These are phyloP conservation scores for Colletes latitarsis DNA, from an alignment of 1,140 invertebrate genomes.

Conservation along the genomic window DNA sequence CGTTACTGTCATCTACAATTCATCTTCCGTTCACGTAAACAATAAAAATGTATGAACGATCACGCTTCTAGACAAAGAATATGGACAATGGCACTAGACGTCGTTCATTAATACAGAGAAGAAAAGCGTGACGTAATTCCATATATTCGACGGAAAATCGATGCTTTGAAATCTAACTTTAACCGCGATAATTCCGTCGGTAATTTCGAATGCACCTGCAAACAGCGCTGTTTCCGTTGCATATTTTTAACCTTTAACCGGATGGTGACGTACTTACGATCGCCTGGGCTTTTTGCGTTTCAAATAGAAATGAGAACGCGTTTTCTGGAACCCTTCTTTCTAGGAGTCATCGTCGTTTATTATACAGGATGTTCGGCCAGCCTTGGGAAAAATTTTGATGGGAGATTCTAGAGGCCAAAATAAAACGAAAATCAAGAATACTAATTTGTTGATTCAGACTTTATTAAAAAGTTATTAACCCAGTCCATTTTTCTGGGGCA, in stretches of 20 bases:
- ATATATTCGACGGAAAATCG: conserved; percentile 43
- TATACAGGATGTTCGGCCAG: too few relatives aligned
- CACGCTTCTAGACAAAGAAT: neutral
- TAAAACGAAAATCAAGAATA: too few relatives aligned
- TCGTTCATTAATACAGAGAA: conserved; percentile 8
- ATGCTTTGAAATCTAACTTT: conserved; percentile 41
- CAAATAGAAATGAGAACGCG: neutral
- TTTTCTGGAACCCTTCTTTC: neutral
- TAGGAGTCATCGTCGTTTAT: too few relatives aligned
- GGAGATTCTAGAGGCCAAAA: too few relatives aligned
- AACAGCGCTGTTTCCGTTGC: conserved; percentile 16
- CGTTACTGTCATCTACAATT: too few relatives aligned
- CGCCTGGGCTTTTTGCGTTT: neutral
- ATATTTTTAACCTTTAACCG: conserved; percentile 24
- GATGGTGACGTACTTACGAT: neutral
- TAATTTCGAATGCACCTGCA: conserved; percentile 30
- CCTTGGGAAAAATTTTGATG: too few relatives aligned
- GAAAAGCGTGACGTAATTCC: conserved; percentile 23
- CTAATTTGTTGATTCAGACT: too few relatives aligned
- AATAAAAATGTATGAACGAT: conserved; percentile 5
- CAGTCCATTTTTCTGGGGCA: too few relatives aligned
- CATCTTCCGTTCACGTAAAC: neutral
- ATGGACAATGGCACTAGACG: neutral
- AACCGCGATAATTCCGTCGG: conserved; percentile 28
- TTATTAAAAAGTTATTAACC: too few relatives aligned